Evolutionary conservation across 2,888 invertebrate genomes (phyloP), one percentile per base, ranked within the genome.

Genomic region (Hermaeophaga mercurialis): DNA sequence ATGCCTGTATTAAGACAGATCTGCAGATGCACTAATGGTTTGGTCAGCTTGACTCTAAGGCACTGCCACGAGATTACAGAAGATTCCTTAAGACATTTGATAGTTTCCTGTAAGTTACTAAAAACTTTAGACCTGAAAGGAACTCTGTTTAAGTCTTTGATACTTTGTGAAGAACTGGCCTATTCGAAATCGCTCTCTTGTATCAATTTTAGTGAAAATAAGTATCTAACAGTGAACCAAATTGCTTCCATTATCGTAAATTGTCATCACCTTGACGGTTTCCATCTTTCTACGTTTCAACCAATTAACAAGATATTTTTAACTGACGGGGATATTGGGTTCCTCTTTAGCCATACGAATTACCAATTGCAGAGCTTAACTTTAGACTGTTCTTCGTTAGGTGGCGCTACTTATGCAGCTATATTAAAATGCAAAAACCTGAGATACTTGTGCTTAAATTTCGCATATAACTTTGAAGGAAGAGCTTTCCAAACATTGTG

Each of bases 101-200:
- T 63, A 1, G 45, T 45, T 9, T 46, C 46, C 26, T 63, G 63
- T 31, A 58, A 44, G 18, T 14, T 50, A 3, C 28, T 63, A 26
- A 53, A 56, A 17, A 34, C 4, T 9, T 43, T 63, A 8, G 63
- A 63, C 26, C 11, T 63, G 7, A 63, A 63, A 54, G 61, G 61
- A 5, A 63, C 61, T 2, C 45, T 36, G 0, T 58, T 63, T 8
- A 56, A 54, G 22, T 53, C 34, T 7, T 24, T 52, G 6, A 59
- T 61, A 5, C 41, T 63, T n/a, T 59, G 54, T 28, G 63, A 61
- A 36, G 63, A 63, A 14, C 28, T 63, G 12, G 45, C 58, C 6
- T 54, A 28, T 3, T 33, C 54, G 1, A 19, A 49, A 26, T 31
- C 31, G 3, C 34, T 63, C 6, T 33, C 41, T 3, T 36, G 24